Evolutionary conservation across 2,888 invertebrate species (phyloP).

Genomic region (Limulus polyphemus): DNA sequence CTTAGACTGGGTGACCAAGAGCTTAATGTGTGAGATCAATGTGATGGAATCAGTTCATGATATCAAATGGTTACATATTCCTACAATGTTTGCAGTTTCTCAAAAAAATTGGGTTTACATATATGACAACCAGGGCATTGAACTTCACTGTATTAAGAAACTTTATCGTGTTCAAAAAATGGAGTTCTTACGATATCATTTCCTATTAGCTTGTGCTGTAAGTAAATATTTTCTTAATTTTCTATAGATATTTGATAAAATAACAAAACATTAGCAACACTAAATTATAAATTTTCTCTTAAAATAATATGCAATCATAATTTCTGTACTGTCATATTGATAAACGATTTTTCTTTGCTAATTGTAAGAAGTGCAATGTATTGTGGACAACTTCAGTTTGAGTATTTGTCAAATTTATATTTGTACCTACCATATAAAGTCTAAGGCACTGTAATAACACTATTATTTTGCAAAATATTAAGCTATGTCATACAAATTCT

Average conservation of each 20-base stretch:
- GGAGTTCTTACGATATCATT: constrained; percentile 95
- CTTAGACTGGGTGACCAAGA: constrained; percentile 95
- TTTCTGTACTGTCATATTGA: too few relatives aligned
- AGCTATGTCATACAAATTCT: too few relatives aligned
- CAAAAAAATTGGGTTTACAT: constrained; percentile 94
- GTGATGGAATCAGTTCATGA: constrained; percentile 92
- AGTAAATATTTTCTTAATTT: constrained; percentile 34
- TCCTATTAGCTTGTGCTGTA: constrained; percentile 72
- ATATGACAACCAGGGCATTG: constrained; percentile 93
- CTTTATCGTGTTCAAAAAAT: constrained; percentile 63
- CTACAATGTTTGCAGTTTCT: constrained; percentile 94
- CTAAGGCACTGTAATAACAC: too few relatives aligned
- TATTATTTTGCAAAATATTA: too few relatives aligned
- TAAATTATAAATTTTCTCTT: too few relatives aligned
- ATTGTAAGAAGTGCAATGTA: too few relatives aligned
- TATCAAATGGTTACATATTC: constrained; percentile 58
- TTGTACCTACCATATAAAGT: too few relatives aligned
- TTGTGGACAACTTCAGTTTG: too few relatives aligned
- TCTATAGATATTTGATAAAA: neutral
- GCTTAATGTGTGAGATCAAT: constrained; percentile 84
- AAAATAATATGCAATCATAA: too few relatives aligned
- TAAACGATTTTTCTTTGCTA: too few relatives aligned
- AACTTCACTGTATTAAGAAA: constrained; percentile 85
- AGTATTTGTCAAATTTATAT: too few relatives aligned
- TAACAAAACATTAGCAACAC: neutral